Conservation (phyloP, 2,113 vertebrate species). For the Neolamprologus caudopunctatus region DNA sequence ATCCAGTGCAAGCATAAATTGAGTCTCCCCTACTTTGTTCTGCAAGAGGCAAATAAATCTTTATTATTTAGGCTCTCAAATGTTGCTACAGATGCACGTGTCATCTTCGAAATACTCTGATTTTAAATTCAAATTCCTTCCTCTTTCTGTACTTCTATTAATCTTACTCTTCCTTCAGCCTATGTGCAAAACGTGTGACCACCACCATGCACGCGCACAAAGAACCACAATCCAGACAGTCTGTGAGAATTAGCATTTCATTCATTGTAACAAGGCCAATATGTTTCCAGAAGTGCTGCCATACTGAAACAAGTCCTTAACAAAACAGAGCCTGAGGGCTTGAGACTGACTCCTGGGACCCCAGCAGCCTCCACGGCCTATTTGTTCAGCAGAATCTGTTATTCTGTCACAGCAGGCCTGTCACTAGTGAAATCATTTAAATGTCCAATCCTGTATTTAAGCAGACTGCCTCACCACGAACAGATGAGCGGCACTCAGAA, state of each 20-base stretch:
- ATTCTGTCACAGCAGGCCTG: constrained; percentile 74
- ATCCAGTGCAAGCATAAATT: background rate
- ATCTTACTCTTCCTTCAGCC: background rate
- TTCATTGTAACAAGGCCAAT: constrained; percentile 73
- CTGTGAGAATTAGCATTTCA: constrained; percentile 72
- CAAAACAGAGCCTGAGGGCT: constrained; percentile 71
- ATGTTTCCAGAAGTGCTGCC: constrained; percentile 73
- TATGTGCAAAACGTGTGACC: constrained; percentile 30
- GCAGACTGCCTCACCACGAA: constrained; percentile 66
- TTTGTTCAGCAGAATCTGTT: constrained; percentile 74
- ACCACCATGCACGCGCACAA: constrained; percentile 37
- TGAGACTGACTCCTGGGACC: constrained; percentile 65
- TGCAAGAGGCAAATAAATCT: background rate
- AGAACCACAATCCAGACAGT: constrained; percentile 42
- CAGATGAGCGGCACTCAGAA: constrained; percentile 67
- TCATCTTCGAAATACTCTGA: background rate
- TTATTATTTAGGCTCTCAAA: background rate
- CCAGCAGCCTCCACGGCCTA: constrained; percentile 67
- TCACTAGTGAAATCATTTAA: constrained; percentile 74
- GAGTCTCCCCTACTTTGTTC: background rate
- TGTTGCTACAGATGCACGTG: background rate
- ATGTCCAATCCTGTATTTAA: constrained; percentile 76
- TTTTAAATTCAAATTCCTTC: background rate
- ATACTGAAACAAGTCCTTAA: constrained; percentile 74
- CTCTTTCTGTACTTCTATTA: background rate